Evolutionary conservation across 2,888 invertebrate genomes (phyloP).

Genomic region (Acleris sparsana): DNA sequence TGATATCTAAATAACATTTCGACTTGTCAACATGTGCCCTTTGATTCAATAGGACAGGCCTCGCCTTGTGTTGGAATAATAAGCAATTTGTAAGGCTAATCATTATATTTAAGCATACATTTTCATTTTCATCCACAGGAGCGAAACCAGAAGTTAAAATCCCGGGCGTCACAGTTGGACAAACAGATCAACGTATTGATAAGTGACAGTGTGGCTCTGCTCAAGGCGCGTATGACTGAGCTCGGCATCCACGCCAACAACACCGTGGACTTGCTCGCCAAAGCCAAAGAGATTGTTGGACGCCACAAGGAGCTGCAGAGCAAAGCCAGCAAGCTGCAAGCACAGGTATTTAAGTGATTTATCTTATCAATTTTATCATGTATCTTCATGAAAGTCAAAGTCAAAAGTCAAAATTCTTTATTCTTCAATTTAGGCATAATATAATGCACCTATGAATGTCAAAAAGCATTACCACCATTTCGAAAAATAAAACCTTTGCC

Average conservation of each 20-base stretch:
- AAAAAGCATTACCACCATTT: too few relatives aligned
- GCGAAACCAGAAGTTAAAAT: constrained; percentile 91
- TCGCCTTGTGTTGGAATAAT: too few relatives aligned
- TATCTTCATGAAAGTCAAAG: not conserved
- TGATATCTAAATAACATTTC: too few relatives aligned
- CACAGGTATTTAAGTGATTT: constrained; percentile 85
- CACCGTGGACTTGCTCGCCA: constrained; percentile 92
- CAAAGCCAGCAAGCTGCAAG: constrained; percentile 93
- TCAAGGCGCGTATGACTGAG: constrained; percentile 95
- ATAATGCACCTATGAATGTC: too few relatives aligned
- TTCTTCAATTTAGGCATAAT: too few relatives aligned
- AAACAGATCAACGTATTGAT: constrained; percentile 96
- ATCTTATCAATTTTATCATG: too few relatives aligned
- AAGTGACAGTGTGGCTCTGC: constrained; percentile 94
- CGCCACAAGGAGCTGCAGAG: constrained; percentile 96
- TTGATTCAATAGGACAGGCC: too few relatives aligned
- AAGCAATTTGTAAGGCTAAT: not conserved
- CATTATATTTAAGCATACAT: not conserved
- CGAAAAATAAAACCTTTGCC: too few relatives aligned
- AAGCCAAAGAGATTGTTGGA: constrained; percentile 96
- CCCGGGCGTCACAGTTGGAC: constrained; percentile 94
- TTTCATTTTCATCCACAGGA: constrained; percentile 77
- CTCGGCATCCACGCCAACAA: constrained; percentile 94
- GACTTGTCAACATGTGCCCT: too few relatives aligned
- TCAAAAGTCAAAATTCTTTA: too few relatives aligned